These are phyloP conservation scores for Colletes latitarsis DNA, from an alignment of 1,140 invertebrate species.

Conservation along the genomic window DNA sequence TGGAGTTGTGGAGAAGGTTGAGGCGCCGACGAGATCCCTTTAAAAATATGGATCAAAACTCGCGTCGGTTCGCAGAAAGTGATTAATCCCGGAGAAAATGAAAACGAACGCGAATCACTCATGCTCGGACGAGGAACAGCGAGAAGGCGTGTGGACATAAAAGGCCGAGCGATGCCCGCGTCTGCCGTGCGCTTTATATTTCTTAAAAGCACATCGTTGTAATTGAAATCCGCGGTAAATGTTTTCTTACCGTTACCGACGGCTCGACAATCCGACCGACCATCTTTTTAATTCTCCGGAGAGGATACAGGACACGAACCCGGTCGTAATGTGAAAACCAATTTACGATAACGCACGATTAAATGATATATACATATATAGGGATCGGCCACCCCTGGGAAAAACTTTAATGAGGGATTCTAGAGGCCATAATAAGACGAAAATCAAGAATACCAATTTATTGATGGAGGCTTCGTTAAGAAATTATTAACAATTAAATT, in stretches of 20 bases:
- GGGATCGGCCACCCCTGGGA: no score
- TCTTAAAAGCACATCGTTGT: constrained; percentile 34
- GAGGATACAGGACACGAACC: neutral
- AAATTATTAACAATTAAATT: no score
- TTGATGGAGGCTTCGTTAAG: no score
- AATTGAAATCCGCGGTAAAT: constrained; percentile 34
- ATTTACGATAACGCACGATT: neutral
- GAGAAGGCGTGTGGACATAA: neutral
- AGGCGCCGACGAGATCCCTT: constrained; percentile 6
- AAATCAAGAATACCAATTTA: no score
- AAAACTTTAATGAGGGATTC: no score
- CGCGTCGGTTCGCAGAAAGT: neutral
- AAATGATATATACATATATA: neutral
- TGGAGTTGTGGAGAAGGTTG: neutral
- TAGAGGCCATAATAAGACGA: no score
- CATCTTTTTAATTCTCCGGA: constrained; percentile 25
- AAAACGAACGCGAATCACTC: neutral
- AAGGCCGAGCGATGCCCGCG: neutral
- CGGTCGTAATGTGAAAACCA: neutral
- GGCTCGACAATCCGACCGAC: neutral
- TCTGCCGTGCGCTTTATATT: constrained; percentile 11
- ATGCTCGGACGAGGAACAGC: neutral
- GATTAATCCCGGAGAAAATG: constrained; percentile 12
- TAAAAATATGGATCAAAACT: constrained; percentile 7
- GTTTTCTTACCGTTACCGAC: constrained; percentile 20